These are phyloP conservation scores for Mandrillus leucophaeus DNA, from an alignment of 2,113 vertebrate species.

Conservation along the genomic window DNA sequence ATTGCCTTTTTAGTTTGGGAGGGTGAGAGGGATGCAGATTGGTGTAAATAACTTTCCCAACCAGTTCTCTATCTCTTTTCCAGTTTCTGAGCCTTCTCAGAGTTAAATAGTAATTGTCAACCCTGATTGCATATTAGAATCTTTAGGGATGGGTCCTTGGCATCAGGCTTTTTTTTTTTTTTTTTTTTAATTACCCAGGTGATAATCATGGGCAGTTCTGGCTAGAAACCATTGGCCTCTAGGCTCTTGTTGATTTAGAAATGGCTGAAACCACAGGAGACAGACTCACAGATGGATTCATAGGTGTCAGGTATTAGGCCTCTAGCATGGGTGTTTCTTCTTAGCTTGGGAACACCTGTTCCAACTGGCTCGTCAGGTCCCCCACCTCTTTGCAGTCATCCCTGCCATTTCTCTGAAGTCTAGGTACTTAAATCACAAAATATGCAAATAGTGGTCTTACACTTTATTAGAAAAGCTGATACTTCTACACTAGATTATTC, in stretches of 20 bases:
- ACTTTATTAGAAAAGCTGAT: background rate
- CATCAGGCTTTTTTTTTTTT: background rate
- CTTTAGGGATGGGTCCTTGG: background rate
- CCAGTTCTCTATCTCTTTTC: background rate
- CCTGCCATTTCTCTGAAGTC: background rate
- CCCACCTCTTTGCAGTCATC: background rate
- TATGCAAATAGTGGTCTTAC: background rate
- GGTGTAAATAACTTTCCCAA: background rate
- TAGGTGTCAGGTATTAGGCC: background rate
- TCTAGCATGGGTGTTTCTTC: background rate
- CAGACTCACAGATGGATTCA: background rate
- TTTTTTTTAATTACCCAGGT: background rate
- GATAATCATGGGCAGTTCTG: background rate
- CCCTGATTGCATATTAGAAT: background rate
- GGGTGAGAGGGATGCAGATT: background rate
- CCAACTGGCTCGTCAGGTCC: background rate
- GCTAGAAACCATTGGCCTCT: background rate
- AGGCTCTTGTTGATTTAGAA: background rate
- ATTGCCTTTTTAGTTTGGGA: background rate
- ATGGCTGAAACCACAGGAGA: background rate
- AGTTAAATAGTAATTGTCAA: background rate
- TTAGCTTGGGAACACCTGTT: background rate
- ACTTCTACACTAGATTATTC: background rate
- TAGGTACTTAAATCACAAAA: background rate
- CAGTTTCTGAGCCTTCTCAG: background rate